Evolutionary conservation across 2,888 invertebrate genomes (phyloP).

Genomic region (Erebia ligea): DNA sequence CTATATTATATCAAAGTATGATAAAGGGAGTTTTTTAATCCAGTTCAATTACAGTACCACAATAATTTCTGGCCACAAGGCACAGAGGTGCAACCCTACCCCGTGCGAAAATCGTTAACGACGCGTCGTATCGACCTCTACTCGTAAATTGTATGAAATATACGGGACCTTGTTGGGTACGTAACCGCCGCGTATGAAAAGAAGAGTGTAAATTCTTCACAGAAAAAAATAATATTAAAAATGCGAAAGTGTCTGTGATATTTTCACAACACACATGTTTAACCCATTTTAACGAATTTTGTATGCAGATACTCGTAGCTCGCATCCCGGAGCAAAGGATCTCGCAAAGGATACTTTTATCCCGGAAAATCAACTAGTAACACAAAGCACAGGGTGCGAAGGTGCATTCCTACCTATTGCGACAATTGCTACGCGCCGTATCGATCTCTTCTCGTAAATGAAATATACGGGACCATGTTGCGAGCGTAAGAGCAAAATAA

Average conservation of each 20-base stretch:
- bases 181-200: neutral
- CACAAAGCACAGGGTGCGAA: constrained; percentile 31
- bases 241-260: no score
- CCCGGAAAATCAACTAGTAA: no score
- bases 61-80: constrained; percentile 23
- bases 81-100: constrained; percentile 62
- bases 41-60: constrained; percentile 32
- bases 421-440: constrained; percentile 60
- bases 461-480: constrained; percentile 29
- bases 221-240: no score
- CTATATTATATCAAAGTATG: constrained; percentile 1
- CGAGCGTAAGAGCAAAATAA: neutral
- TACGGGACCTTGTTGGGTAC: constrained; percentile 23
- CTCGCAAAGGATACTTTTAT: no score
- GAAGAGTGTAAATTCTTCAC: no score
- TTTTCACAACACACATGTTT: no score
- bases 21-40: constrained; percentile 24
- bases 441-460: constrained; percentile 45
- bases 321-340: no score
- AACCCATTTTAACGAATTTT: no score
- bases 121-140: constrained; percentile 56
- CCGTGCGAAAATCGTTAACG: constrained; percentile 64
- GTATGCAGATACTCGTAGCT: no score
- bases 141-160: constrained; percentile 28
- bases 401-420: constrained; percentile 68